These are phyloP conservation scores for Cynopterus brachyotis DNA, from an alignment of 2,113 vertebrate species.

Conservation along the genomic window DNA sequence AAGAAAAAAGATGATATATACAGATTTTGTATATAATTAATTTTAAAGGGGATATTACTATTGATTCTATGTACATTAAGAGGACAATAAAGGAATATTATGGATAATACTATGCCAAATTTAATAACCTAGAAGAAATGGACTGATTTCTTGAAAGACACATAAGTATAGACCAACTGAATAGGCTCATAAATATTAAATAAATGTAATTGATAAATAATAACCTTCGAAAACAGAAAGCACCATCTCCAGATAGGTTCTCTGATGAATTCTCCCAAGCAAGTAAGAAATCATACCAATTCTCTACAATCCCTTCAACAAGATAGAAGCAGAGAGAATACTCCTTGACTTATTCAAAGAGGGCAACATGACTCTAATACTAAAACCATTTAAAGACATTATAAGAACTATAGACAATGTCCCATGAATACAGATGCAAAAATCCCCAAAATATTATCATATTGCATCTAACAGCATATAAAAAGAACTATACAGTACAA, in stretches of 20 bases:
- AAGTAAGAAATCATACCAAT: background rate
- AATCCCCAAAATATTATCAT: background rate
- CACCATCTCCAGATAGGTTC: background rate
- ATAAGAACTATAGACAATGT: background rate
- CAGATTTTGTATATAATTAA: background rate
- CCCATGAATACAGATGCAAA: background rate
- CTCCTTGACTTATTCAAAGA: background rate
- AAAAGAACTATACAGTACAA: background rate
- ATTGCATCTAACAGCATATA: background rate
- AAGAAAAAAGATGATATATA: background rate
- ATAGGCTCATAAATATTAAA: background rate
- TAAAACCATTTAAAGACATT: background rate
- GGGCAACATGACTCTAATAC: background rate
- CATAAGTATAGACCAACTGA: background rate
- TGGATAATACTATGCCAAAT: background rate
- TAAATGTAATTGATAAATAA: background rate
- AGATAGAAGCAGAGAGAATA: background rate
- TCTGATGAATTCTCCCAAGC: background rate
- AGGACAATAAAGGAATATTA: background rate
- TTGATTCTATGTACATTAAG: background rate
- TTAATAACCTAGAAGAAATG: background rate
- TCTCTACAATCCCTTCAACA: background rate
- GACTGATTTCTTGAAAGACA: background rate
- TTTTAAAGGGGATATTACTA: background rate
- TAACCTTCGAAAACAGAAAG: background rate